Evolutionary conservation across 2,113 vertebrate species (phyloP).

Genomic region (Aix galericulata): DNA sequence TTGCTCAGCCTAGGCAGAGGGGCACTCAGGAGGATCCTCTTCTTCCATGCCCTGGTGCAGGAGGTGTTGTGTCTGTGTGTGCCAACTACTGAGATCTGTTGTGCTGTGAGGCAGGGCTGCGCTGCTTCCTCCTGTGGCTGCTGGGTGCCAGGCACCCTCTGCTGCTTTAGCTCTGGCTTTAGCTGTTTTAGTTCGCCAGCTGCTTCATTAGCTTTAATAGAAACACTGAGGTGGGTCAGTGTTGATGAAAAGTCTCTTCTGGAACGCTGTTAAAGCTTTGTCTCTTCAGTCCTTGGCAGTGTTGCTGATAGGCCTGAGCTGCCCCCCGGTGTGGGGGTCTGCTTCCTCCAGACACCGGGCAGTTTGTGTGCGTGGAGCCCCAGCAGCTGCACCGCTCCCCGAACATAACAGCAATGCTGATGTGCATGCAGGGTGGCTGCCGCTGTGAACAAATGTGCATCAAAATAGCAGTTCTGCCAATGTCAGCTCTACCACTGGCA

Average conservation of each 20-base stretch:
- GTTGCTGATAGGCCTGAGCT: neutral
- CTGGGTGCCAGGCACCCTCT: neutral
- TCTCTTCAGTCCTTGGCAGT: neutral
- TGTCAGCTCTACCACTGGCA: neutral
- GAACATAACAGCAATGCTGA: accelerated
- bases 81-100: accelerated
- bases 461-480: neutral
- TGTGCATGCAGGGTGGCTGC: neutral
- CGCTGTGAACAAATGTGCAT: neutral
- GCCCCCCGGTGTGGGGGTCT: accelerated
- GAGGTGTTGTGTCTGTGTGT: neutral
- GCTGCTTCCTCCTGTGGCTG: neutral
- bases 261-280: neutral
- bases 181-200: neutral
- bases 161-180: neutral
- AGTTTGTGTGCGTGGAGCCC: neutral
- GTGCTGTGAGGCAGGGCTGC: neutral
- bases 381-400: accelerated
- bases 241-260: neutral
- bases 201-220: neutral
- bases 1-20: neutral
- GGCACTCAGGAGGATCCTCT: neutral
- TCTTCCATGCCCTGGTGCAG: neutral
- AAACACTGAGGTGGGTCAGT: neutral
- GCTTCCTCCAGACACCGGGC: accelerated